phyloP scores from a whole-genome alignment of 2,797 vertebrate species.

The Enteromius mattozi region DNA sequence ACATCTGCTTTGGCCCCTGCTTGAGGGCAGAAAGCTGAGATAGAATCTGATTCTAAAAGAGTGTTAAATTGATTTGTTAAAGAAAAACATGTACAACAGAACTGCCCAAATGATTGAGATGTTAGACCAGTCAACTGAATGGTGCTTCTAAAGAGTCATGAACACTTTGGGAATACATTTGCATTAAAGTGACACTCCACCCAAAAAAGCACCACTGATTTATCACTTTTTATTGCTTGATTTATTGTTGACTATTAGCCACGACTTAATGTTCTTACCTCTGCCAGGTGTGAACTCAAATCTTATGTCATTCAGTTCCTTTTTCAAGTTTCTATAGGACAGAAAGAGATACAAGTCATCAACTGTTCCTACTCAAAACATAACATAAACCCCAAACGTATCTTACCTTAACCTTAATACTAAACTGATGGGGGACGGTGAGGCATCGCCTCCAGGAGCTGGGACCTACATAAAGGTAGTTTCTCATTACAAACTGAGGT shows the following conservation, averaged over 20 bases:
- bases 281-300: slow-evolving; percentile 98
- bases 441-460: slow-evolving; percentile 57
- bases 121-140: not conserved
- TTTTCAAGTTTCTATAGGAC: slow-evolving; percentile 91
- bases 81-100: not conserved
- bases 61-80: not conserved
- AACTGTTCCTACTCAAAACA: not conserved
- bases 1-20: not conserved
- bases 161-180: not conserved
- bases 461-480: slow-evolving; percentile 63
- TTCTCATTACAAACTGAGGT: too few species aligned
- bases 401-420: slow-evolving; percentile 95
- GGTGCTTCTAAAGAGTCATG: not conserved
- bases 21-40: not conserved
- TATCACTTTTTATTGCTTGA: not conserved
- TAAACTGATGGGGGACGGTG: slow-evolving; percentile 89
- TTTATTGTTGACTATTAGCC: not conserved
- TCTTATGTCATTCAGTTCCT: slow-evolving; percentile 96
- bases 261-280: slow-evolving; percentile 78
- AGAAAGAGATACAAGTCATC: not conserved
- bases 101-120: slow-evolving; percentile 1
- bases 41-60: not conserved
- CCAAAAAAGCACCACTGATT: not conserved
- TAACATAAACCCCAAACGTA: not conserved
- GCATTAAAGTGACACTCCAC: not conserved